Percentiles rank a stretch among this genome's conserved stretches.
phyloP scores from a whole-genome alignment of 2,797 vertebrate species.

The Etheostoma perlongum region DNA sequence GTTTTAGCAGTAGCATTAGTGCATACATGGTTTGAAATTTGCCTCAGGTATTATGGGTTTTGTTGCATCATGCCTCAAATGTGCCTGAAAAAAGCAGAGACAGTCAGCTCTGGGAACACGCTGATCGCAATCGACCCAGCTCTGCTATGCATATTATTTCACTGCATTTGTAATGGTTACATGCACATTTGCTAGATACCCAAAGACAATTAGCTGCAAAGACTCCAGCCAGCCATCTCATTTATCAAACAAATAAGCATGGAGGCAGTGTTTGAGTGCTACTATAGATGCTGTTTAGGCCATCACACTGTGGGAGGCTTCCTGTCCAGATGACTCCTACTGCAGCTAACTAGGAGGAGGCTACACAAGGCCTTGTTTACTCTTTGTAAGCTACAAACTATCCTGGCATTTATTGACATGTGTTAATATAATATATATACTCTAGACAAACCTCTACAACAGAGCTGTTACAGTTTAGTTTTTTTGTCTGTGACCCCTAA shows the following conservation, averaged over 20 bases:
- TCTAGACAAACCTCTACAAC: not conserved
- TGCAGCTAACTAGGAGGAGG: constrained; percentile 43
- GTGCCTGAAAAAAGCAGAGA: constrained; percentile 54
- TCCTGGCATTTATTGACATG: constrained; percentile 21
- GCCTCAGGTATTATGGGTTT: constrained; percentile 56
- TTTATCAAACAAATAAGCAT: constrained; percentile 68
- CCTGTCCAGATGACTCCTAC: constrained; percentile 69
- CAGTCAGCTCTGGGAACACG: constrained; percentile 33
- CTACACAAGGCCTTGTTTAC: constrained; percentile 31
- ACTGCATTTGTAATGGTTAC: constrained; percentile 64
- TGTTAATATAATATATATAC: constrained; percentile 4
- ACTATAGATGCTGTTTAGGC: constrained; percentile 46
- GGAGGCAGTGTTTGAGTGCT: constrained; percentile 39
- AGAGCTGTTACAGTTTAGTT: not conserved
- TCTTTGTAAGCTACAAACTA: constrained; percentile 13
- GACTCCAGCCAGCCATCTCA: constrained; percentile 54
- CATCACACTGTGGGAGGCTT: constrained; percentile 64
- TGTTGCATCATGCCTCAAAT: constrained; percentile 58
- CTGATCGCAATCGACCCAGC: constrained; percentile 51
- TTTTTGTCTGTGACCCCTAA: not conserved
- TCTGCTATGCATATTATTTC: constrained; percentile 56
- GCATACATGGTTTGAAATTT: constrained; percentile 44
- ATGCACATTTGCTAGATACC: constrained; percentile 52
- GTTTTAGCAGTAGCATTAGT: constrained; percentile 33
- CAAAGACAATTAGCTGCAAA: constrained; percentile 66